These are phyloP conservation scores for Apteryx mantelli DNA, from an alignment of 2,113 vertebrate species.

Conservation along the genomic window DNA sequence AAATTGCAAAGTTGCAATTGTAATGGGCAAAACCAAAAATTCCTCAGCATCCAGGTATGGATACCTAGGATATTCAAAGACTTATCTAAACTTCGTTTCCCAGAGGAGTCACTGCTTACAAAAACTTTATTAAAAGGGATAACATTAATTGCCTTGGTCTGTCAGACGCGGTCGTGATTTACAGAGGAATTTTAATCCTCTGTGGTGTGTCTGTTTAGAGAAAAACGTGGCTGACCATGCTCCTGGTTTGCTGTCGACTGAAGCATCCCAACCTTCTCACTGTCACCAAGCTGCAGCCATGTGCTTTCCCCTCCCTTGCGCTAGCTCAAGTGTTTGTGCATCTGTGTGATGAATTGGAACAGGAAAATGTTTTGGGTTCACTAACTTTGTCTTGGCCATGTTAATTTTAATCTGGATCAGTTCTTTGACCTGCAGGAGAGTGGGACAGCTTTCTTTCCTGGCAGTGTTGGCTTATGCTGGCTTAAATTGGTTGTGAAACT, in stretches of 20 bases:
- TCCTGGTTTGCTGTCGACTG: neutral
- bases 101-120: neutral
- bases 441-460: neutral
- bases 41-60: slow-evolving; percentile 80
- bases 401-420: neutral
- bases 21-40: slow-evolving; percentile 86
- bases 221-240: neutral
- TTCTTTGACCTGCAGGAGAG: neutral
- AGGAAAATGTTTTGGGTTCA: neutral
- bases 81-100: neutral
- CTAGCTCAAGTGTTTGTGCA: neutral
- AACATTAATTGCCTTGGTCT: neutral
- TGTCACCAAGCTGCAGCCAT: neutral
- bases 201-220: neutral
- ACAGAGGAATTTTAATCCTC: neutral
- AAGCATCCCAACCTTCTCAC: neutral
- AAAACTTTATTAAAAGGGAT: neutral
- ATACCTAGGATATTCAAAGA: neutral
- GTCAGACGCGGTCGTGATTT: neutral
- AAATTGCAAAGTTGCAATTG: slow-evolving; percentile 87
- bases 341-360: neutral
- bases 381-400: neutral
- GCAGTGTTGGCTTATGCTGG: neutral
- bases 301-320: neutral
- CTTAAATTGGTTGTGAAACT: neutral